Percentiles rank a stretch among this genome's conserved stretches.
Conservation (phyloP, 2,797 vertebrate genomes). For the Lepus oiostolus region DNA sequence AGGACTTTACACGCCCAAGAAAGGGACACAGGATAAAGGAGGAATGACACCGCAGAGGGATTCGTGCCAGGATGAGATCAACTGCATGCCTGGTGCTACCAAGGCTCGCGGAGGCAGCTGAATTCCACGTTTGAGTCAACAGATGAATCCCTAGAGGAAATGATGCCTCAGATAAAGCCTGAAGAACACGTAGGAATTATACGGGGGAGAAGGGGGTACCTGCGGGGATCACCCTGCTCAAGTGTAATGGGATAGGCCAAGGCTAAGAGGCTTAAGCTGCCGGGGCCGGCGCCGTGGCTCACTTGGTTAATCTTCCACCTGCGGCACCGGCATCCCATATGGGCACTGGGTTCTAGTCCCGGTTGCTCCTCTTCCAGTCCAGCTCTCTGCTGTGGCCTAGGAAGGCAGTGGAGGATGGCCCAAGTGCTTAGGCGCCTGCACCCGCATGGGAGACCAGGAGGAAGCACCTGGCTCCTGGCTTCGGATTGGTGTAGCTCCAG, state of each 20-base stretch:
- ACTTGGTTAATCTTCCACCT: too few relatives aligned
- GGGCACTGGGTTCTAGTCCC: too few relatives aligned
- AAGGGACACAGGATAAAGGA: neutral
- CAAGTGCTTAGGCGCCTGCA: too few relatives aligned
- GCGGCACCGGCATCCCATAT: too few relatives aligned
- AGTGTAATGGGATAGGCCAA: neutral
- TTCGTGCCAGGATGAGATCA: accelerated
- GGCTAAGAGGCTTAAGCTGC: neutral
- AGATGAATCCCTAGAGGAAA: neutral
- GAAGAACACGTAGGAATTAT: neutral
- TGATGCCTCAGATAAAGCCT: neutral
- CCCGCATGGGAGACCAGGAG: too few relatives aligned
- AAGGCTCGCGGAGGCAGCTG: neutral
- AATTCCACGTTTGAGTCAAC: neutral
- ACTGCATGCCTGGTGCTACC: neutral
- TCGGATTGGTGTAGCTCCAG: too few relatives aligned
- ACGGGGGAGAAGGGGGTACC: neutral
- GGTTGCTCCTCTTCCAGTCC: too few relatives aligned
- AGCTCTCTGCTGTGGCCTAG: too few relatives aligned
- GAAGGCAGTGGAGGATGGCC: too few relatives aligned
- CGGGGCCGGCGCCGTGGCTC: too few relatives aligned
- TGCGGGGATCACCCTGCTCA: accelerated
- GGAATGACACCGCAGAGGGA: neutral
- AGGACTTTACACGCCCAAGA: neutral
- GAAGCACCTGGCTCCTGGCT: too few relatives aligned